phyloP scores from a whole-genome alignment of 2,797 vertebrate genomes.

The Moxostoma hubbsi region DNA sequence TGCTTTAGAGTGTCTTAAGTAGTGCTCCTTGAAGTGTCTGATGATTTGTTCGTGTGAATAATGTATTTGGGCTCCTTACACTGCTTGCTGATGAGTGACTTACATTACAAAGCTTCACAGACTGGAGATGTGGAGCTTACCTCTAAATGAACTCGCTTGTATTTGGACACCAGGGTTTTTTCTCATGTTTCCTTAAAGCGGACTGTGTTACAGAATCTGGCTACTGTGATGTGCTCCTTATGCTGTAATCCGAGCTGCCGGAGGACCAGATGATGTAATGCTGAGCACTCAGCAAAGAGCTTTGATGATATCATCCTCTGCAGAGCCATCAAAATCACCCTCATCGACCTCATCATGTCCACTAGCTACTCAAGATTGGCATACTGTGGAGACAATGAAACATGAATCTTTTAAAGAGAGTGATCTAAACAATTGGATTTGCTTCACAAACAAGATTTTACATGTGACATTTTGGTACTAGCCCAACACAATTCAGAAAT shows the following conservation, averaged over 20 bases:
- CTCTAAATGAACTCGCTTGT: conserved; percentile 57
- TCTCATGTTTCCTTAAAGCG: conserved; percentile 60
- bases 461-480: no score
- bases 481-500: no score
- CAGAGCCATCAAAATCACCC: conserved; percentile 53
- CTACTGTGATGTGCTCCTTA: conserved; percentile 36
- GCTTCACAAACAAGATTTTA: no score
- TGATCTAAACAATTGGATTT: background rate
- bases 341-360: conserved; percentile 38
- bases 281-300: conserved; percentile 64
- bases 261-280: conserved; percentile 78
- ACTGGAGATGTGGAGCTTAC: conserved; percentile 52
- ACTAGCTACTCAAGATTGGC: background rate
- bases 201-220: conserved; percentile 45
- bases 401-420: background rate
- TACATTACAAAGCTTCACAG: conserved; percentile 59
- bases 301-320: conserved; percentile 67
- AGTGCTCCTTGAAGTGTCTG: conserved; percentile 51
- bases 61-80: conserved; percentile 51
- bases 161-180: conserved; percentile 54
- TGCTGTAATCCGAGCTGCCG: conserved; percentile 52
- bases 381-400: background rate
- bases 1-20: conserved; percentile 6
- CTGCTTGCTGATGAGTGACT: conserved; percentile 51
- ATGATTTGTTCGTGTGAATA: conserved; percentile 60